A percentile compares a stretch with the other conserved stretches of the same genome.
Evolutionary conservation across 1,140 invertebrate species (phyloP).

Genomic region (Drosophila sp.): DNA sequence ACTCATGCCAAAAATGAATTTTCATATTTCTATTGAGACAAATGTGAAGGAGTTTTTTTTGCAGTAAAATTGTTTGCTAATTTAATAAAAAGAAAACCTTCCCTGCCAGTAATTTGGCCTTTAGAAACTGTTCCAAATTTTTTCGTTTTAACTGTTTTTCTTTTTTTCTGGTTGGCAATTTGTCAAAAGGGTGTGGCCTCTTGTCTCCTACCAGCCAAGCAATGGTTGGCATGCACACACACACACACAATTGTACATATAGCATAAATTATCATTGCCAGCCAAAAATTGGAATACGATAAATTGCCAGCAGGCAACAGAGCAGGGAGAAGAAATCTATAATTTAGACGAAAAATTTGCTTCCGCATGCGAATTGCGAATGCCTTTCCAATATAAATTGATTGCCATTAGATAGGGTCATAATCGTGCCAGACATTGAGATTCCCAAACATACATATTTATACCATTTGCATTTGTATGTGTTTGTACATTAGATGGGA

Average conservation of each 20-base stretch:
- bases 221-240: constrained; percentile 27
- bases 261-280: constrained; percentile 74
- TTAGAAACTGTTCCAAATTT: constrained; percentile 45
- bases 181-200: constrained; percentile 69
- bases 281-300: constrained; percentile 73
- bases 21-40: too few relatives aligned
- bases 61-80: background rate
- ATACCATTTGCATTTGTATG: background rate
- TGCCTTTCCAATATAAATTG: constrained; percentile 52
- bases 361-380: constrained; percentile 57
- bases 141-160: too few relatives aligned
- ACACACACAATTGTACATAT: background rate
- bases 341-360: constrained; percentile 77
- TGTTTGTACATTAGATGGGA: constrained; percentile 47
- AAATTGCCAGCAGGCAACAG: constrained; percentile 62
- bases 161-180: constrained; percentile 57
- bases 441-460: constrained; percentile 5
- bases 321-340: constrained; percentile 60
- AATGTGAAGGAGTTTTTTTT: background rate
- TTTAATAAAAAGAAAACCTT: background rate
- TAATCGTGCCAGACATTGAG: constrained; percentile 45
- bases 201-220: constrained; percentile 18
- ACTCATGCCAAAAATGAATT: too few relatives aligned
- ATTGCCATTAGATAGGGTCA: constrained; percentile 61
- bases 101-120: constrained; percentile 1